These are phyloP conservation scores for Siderastrea radians DNA, from an alignment of 92 coral and sea anemone species.

Conservation along the genomic window DNA sequence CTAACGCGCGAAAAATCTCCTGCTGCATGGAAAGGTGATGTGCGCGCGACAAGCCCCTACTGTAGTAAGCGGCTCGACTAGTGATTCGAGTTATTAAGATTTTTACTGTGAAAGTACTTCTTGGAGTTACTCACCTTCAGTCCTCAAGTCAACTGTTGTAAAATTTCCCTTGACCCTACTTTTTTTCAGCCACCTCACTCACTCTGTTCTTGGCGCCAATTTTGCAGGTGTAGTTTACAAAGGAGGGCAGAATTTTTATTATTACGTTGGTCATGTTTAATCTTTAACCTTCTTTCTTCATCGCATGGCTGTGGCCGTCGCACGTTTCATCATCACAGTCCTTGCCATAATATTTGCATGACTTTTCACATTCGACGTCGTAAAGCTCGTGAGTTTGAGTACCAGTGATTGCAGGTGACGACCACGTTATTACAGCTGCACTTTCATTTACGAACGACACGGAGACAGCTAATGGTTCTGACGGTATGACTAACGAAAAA, in stretches of 20 bases:
- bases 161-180: too few relatives aligned
- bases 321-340: slow-evolving; percentile 57
- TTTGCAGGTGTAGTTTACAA: slow-evolving; percentile 57
- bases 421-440: slow-evolving; percentile 1
- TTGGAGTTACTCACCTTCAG: not conserved
- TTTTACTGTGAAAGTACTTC: not conserved
- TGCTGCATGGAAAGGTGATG: too few relatives aligned
- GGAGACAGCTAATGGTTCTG: not conserved
- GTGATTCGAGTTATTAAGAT: too few relatives aligned
- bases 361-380: slow-evolving; percentile 3
- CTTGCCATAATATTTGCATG: slow-evolving; percentile 50
- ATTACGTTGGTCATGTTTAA: slow-evolving; percentile 47
- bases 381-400: not conserved
- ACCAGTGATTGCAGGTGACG: slow-evolving; percentile 1
- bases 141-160: too few relatives aligned
- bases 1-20: too few relatives aligned
- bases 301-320: slow-evolving; percentile 27
- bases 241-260: slow-evolving; percentile 54
- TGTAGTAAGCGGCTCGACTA: too few relatives aligned
- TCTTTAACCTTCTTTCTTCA: slow-evolving; percentile 21
- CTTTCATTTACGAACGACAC: slow-evolving; percentile 8
- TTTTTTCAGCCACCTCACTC: slow-evolving; percentile 33
- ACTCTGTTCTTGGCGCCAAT: slow-evolving; percentile 68
- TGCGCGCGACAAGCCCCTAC: too few relatives aligned
- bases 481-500: not conserved